A percentile compares a stretch with the other conserved stretches of the same genome.
Evolutionary conservation across 2,797 vertebrate species (phyloP).

Genomic region (Hippocampus kuda): DNA sequence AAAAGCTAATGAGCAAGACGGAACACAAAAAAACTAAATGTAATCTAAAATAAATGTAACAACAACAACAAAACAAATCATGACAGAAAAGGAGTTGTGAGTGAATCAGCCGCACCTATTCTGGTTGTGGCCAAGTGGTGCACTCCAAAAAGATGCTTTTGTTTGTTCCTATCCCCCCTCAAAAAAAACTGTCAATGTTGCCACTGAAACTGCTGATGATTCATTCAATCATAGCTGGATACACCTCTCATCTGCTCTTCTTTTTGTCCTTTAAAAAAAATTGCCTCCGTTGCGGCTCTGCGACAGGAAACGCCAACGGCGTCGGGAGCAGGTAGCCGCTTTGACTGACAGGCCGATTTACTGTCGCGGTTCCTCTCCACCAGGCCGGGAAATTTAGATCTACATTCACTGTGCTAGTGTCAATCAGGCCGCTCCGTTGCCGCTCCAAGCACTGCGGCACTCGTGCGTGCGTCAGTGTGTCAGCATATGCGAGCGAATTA

Average conservation of each 20-base stretch:
- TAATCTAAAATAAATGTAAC: too few relatives aligned
- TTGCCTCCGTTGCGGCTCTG: slow-evolving; percentile 5
- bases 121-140: not conserved
- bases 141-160: not conserved
- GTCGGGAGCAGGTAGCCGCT: slow-evolving; percentile 34
- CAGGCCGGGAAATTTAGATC: slow-evolving; percentile 64
- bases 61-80: too few relatives aligned
- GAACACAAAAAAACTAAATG: too few relatives aligned
- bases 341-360: slow-evolving; percentile 67
- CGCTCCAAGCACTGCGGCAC: not conserved
- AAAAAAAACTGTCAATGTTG: not conserved
- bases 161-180: not conserved
- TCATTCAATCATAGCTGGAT: slow-evolving; percentile 6
- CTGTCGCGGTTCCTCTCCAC: slow-evolving; percentile 62
- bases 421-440: slow-evolving; percentile 49
- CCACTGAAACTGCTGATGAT: not conserved
- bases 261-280: not conserved
- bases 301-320: slow-evolving; percentile 4
- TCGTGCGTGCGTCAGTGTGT: slow-evolving; percentile 8
- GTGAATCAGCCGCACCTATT: not conserved
- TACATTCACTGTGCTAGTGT: slow-evolving; percentile 51
- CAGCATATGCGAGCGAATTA: slow-evolving; percentile 25
- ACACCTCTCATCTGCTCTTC: not conserved
- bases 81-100: not conserved
- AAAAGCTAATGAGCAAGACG: too few relatives aligned